A percentile compares a stretch with the other conserved stretches of the same genome.
Evolutionary conservation across 2,888 invertebrate species (phyloP).

Genomic region (Nebria salina): DNA sequence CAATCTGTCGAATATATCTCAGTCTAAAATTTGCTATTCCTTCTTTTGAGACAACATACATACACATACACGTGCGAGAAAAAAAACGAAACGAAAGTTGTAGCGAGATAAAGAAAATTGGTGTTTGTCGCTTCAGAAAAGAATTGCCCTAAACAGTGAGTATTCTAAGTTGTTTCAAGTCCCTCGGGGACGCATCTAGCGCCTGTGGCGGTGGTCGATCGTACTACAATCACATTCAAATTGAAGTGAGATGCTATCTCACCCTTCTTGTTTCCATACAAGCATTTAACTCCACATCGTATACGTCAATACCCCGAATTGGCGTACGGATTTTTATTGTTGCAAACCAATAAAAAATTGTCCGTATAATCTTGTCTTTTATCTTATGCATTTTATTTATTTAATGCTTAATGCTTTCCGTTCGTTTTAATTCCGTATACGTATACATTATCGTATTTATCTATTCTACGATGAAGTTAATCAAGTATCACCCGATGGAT

Average conservation of each 20-base stretch:
- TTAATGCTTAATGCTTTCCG: too few species aligned
- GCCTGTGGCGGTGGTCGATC: conserved; percentile 23
- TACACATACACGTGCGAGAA: neutral
- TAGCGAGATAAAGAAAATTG: conserved; percentile 60
- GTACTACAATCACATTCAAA: conserved; percentile 46
- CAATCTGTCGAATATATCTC: neutral
- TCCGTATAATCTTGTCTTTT: too few species aligned
- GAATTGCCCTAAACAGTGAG: conserved; percentile 36
- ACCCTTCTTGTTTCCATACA: conserved; percentile 8
- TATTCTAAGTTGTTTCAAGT: neutral
- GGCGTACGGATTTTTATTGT: conserved; percentile 3
- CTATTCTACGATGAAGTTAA: neutral
- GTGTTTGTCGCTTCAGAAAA: conserved; percentile 55
- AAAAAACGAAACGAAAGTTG: conserved; percentile 46
- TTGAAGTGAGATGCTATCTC: conserved; percentile 44
- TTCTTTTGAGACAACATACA: neutral
- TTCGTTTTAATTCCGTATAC: neutral
- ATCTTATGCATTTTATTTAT: too few species aligned
- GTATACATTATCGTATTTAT: neutral
- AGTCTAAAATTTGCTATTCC: neutral
- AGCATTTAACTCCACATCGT: conserved; percentile 3
- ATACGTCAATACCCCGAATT: neutral
- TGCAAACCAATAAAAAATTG: neutral
- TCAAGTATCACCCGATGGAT: neutral
- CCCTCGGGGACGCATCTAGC: neutral